Conservation (phyloP, 30 jellyfish, hydroid and myxozoan species). For the Mastigias papua region DNA sequence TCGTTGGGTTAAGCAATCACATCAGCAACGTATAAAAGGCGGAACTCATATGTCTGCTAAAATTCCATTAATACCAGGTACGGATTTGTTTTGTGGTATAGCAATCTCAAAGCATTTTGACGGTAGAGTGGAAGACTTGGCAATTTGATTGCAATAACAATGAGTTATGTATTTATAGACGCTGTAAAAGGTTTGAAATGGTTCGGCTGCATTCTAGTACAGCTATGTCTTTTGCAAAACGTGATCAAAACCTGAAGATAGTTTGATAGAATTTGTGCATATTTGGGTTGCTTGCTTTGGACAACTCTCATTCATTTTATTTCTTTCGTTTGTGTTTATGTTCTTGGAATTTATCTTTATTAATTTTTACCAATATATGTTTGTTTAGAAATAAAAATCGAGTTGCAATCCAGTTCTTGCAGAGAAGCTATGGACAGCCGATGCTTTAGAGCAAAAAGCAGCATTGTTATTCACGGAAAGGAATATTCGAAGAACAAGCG, state of each 20-base stretch:
- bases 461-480: slow-evolving; percentile 49
- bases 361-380: not conserved
- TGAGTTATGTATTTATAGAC: too few species aligned
- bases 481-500: slow-evolving; percentile 43
- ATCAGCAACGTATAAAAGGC: slow-evolving; percentile 6
- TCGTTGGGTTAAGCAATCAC: slow-evolving; percentile 57
- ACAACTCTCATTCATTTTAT: too few species aligned
- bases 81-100: not conserved
- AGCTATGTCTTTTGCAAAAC: too few species aligned
- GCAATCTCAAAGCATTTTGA: not conserved
- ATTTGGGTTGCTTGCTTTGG: too few species aligned
- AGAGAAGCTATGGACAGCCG: slow-evolving; percentile 21
- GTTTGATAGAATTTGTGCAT: too few species aligned
- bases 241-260: too few species aligned
- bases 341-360: too few species aligned
- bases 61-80: slow-evolving; percentile 42
- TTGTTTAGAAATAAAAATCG: slow-evolving; percentile 25
- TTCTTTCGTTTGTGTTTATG: too few species aligned
- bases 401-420: slow-evolving; percentile 40
- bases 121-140: not conserved
- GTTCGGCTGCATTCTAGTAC: too few species aligned
- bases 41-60: slow-evolving; percentile 21
- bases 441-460: slow-evolving; percentile 22
- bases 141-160: not conserved
- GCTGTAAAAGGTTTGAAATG: too few species aligned